Percentiles rank a stretch among this genome's conserved stretches.
phyloP scores from a whole-genome alignment of 2,888 invertebrate species.

The Callinectes sapidus region DNA sequence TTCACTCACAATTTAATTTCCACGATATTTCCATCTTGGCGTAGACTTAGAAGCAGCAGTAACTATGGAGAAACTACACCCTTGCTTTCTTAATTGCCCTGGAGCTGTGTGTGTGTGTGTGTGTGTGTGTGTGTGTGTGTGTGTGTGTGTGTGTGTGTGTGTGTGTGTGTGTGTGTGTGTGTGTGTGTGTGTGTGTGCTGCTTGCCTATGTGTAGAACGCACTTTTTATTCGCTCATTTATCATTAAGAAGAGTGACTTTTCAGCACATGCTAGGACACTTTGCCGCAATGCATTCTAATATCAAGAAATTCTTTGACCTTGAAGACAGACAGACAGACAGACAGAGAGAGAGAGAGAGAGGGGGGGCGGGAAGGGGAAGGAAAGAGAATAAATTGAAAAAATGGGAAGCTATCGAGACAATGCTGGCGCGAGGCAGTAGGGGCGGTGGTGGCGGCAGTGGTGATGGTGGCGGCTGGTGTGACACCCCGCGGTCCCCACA shows the following conservation, averaged over 20 bases:
- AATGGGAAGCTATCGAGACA: not conserved
- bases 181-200: not conserved
- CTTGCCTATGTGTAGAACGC: not conserved
- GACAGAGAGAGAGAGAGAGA: not conserved
- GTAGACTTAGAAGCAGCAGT: not conserved
- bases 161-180: constrained; percentile 14
- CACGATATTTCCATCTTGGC: constrained; percentile 34
- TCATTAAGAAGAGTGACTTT: not conserved
- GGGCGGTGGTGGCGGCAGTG: not conserved
- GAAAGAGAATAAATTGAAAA: not conserved
- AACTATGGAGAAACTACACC: not conserved
- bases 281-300: constrained; percentile 43
- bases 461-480: not conserved
- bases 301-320: not conserved
- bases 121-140: not conserved
- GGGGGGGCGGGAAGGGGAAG: not conserved
- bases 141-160: not conserved
- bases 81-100: constrained; percentile 29
- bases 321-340: not conserved
- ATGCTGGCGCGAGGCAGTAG: not conserved
- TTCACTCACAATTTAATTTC: constrained; percentile 44
- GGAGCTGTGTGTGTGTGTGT: not conserved
- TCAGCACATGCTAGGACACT: not conserved
- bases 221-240: not conserved
- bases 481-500: constrained; percentile 10